These are phyloP conservation scores for Cydia amplana DNA, from an alignment of 1,140 invertebrate species.

Conservation along the genomic window DNA sequence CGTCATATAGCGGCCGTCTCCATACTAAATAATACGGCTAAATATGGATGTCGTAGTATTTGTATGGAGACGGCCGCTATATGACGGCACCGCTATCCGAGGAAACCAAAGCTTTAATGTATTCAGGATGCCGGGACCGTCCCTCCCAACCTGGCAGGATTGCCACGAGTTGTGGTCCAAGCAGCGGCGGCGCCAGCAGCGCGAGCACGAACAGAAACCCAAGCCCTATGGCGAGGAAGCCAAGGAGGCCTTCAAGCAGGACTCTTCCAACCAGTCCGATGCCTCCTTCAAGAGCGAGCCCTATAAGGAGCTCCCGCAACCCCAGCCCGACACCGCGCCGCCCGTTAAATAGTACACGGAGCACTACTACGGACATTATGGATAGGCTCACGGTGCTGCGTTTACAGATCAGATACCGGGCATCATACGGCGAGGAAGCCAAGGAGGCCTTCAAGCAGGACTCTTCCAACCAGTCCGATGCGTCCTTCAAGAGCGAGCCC, in stretches of 20 bases:
- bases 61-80: too few species aligned
- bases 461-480: slow-evolving; percentile 41
- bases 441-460: slow-evolving; percentile 40
- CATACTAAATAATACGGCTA: too few species aligned
- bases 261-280: slow-evolving; percentile 43
- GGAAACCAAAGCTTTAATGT: too few species aligned
- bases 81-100: too few species aligned
- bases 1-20: too few species aligned
- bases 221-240: slow-evolving; percentile 63
- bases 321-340: slow-evolving; percentile 48
- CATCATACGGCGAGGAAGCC: slow-evolving; percentile 59
- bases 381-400: slow-evolving; percentile 40
- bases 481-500: slow-evolving; percentile 55
- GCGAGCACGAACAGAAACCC: slow-evolving; percentile 86
- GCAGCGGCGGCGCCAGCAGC: slow-evolving; percentile 88
- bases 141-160: slow-evolving; percentile 97
- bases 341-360: slow-evolving; percentile 71
- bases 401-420: too few species aligned
- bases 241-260: slow-evolving; percentile 38
- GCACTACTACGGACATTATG: slow-evolving; percentile 54
- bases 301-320: slow-evolving; percentile 40
- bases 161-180: slow-evolving; percentile 99
- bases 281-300: slow-evolving; percentile 56
- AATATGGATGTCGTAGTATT: too few species aligned
- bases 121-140: slow-evolving; percentile 88